These are phyloP conservation scores for Pelodiscus sinensis DNA, from an alignment of 2,113 vertebrate species.

Conservation along the genomic window DNA sequence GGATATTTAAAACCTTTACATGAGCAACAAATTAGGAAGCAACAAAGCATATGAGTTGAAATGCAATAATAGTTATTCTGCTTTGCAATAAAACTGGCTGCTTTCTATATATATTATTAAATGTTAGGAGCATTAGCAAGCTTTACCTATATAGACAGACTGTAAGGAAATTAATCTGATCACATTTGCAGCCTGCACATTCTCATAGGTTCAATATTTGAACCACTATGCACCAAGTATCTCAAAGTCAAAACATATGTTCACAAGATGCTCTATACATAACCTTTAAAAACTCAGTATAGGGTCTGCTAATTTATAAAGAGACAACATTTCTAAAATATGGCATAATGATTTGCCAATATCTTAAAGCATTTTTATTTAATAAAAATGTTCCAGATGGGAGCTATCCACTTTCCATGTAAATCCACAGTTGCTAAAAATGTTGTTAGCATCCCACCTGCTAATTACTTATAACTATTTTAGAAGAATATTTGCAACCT, in stretches of 20 bases:
- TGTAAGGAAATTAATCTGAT: neutral
- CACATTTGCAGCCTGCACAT: neutral
- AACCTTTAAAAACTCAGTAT: neutral
- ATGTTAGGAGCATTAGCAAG: neutral
- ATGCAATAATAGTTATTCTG: neutral
- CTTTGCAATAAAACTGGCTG: neutral
- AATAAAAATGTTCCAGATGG: neutral
- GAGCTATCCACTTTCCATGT: neutral
- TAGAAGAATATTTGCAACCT: neutral
- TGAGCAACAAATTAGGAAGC: neutral
- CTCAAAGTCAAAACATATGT: neutral
- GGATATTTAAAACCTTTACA: conserved; percentile 37
- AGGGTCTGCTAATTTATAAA: neutral
- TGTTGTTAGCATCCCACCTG: neutral
- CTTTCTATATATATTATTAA: conserved; percentile 7
- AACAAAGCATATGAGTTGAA: neutral
- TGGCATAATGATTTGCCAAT: neutral
- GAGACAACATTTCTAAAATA: neutral
- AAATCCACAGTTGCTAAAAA: neutral
- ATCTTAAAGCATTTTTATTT: neutral
- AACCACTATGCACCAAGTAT: neutral
- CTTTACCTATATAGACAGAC: neutral
- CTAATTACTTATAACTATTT: conserved; percentile 1
- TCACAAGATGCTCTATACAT: neutral
- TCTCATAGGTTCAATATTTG: neutral